Base-by-base conservation (phyloP, 1,140 invertebrate species). In the Leptopilina clavipes region DNA sequence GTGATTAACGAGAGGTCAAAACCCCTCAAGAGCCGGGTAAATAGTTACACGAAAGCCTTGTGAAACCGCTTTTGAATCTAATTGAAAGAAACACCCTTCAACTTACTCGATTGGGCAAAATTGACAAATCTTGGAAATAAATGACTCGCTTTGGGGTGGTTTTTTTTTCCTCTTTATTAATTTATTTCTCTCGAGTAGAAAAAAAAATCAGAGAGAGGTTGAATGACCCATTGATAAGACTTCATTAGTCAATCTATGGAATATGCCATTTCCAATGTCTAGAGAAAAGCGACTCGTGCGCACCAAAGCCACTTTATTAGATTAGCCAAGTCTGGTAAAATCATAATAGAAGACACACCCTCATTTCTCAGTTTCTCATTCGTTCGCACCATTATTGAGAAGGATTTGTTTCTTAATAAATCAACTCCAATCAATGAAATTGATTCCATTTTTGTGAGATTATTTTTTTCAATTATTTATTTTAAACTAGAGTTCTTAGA, bases 1-100 rank as follows among this genome's bases (percentile, higher is more conserved):
- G 87, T 89, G 89, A 90, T 90, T 90, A 90, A 89, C 87, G 86
- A 87, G 85, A 89, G 88, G 88, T 89, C 88, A 86, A 86, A 86
- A 1, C 83, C 81, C 79, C 76, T 80, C 81, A 86, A 88, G 86
- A 86, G 83, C n/a, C 84, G 82, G 71, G 79, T 78, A 85, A 86
- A 86, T 83, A 84, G 79, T 82, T 73, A 76, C 71, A 74, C 72
- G 77, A 85, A 83, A 81, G 22, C 19, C 12, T 31, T 12, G 6
- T 59, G 18, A 56, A 40, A 52, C 5, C 48, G 48, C 48, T 52
- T 17, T 31, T 52, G 48, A 52, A 52, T 52, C n/a, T 52, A 52
- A 52, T 52, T 52, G 75, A 19, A 43, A 72, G 37, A 65, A 31
- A 37, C 40, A 71, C 56, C 59, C 37, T 77, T 5, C 12, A 17